phyloP scores from a whole-genome alignment of 2,888 invertebrate genomes.

The Ophion obscuratus region DNA sequence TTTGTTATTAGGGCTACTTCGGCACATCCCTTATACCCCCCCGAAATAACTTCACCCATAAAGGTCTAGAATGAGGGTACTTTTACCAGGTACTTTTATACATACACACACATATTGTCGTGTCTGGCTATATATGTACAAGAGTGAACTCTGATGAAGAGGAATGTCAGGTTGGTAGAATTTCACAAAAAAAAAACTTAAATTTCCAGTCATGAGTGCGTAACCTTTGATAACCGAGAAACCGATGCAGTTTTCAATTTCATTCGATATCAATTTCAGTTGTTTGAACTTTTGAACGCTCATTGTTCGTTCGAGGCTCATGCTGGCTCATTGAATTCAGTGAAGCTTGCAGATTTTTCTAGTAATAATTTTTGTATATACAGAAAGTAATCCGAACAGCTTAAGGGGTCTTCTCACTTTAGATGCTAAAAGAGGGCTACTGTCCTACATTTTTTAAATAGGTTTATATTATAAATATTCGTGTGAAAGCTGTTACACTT shows the following conservation, averaged over 20 bases:
- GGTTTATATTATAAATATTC: too few species aligned
- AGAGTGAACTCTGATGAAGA: background rate
- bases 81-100: background rate
- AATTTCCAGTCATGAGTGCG: background rate
- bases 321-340: too few species aligned
- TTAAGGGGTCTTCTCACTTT: too few species aligned
- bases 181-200: background rate
- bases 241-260: background rate
- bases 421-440: too few species aligned
- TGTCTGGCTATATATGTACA: background rate
- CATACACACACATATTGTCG: background rate
- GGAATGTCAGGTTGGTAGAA: background rate
- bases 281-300: background rate
- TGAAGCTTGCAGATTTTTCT: background rate
- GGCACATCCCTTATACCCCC: conserved; percentile 15
- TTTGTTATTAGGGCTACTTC: conserved; percentile 12
- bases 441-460: too few species aligned
- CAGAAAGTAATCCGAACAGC: background rate
- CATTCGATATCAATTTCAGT: too few species aligned
- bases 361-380: background rate
- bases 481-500: too few species aligned
- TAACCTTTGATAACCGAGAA: background rate
- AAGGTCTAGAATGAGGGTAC: background rate
- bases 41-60: conserved; percentile 24
- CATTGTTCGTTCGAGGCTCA: too few species aligned